A percentile compares a stretch with the other conserved stretches of the same genome.
Evolutionary conservation across 2,888 invertebrate species (phyloP).

Genomic region (Thyatira batis): DNA sequence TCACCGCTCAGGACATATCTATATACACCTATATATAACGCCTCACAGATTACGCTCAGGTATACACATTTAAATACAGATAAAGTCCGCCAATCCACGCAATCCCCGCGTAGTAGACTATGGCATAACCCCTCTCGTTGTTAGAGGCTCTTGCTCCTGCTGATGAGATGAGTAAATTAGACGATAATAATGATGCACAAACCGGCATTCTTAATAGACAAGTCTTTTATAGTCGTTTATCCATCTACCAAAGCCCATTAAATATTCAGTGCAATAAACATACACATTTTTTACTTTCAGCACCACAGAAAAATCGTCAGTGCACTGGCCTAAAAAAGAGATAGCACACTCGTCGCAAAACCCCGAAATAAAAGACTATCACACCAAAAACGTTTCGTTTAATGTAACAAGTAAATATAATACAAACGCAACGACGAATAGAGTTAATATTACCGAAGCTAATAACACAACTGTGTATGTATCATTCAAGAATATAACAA

Average conservation of each 20-base stretch:
- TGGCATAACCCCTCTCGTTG: too few species aligned
- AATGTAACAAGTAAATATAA: constrained; percentile 14
- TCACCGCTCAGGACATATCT: constrained; percentile 74
- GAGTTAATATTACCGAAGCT: constrained; percentile 15
- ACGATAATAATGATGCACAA: too few species aligned
- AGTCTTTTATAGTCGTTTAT: too few species aligned
- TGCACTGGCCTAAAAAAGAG: constrained; percentile 51
- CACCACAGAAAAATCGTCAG: constrained; percentile 45
- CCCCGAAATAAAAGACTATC: constrained; percentile 29
- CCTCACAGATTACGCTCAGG: constrained; percentile 65
- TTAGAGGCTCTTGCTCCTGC: too few species aligned
- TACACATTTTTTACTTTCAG: constrained; percentile 49
- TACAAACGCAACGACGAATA: constrained; percentile 26
- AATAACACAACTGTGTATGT: constrained; percentile 20
- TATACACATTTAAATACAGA: too few species aligned
- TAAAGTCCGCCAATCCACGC: too few species aligned
- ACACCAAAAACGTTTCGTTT: constrained; percentile 24
- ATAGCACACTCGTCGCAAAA: constrained; percentile 31
- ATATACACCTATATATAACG: constrained; percentile 73
- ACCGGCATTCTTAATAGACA: too few species aligned
- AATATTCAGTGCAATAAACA: too few species aligned
- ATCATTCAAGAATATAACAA: constrained; percentile 36
- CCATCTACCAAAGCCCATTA: too few species aligned
- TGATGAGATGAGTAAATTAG: too few species aligned
- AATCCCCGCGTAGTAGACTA: too few species aligned